Base-by-base conservation (phyloP, 1,140 invertebrate genomes). In the Sitobion miscanthi region DNA sequence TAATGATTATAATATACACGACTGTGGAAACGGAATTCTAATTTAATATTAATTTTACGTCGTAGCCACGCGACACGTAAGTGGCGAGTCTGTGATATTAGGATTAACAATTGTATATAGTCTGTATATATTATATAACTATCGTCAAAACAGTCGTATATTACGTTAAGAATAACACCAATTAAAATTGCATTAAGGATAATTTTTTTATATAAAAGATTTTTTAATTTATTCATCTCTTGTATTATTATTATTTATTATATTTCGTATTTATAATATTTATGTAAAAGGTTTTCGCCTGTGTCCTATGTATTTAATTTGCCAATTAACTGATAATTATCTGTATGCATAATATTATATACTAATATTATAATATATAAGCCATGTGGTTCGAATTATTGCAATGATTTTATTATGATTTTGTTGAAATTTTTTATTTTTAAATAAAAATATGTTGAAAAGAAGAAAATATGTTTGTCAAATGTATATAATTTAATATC, bases 181-280 rank as follows among this genome's bases (percentile, higher is more conserved):
- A 30, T 30, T n/a, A 77, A 54, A 77, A 77, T n/a, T 35, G 14
- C n/a, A 77, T 77, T 77, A 77, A 77, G 14, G n/a, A 17, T 17
- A 14, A 4, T 20, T 54, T 54, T 54, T 54, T 54, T 54, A 23
- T 54, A 54, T 54, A 54, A 54, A 4, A 54, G 20, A 69, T 69
- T 69, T 69, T 69, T 69, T 69, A n/a, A n/a, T 69, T 69, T 69
- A 69, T 69, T 77, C 14, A 77, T 77, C 14, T 77, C n/a, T 77
- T 77, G 62, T 77, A 77, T 77, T 77, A 77, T 62, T 62, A 62
- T 17, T 62, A 62, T 62, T 62, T 62, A 62, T 77, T n/a, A 69
- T 69, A 54, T 52, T 17, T 52, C 49, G 25, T 69, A 14, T 69
- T 69, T 30, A 30, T 30, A 62, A 62, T 62, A 62, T 69, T 69